These are phyloP conservation scores for Poecilia picta DNA, from an alignment of 2,797 vertebrate species.

Conservation along the genomic window DNA sequence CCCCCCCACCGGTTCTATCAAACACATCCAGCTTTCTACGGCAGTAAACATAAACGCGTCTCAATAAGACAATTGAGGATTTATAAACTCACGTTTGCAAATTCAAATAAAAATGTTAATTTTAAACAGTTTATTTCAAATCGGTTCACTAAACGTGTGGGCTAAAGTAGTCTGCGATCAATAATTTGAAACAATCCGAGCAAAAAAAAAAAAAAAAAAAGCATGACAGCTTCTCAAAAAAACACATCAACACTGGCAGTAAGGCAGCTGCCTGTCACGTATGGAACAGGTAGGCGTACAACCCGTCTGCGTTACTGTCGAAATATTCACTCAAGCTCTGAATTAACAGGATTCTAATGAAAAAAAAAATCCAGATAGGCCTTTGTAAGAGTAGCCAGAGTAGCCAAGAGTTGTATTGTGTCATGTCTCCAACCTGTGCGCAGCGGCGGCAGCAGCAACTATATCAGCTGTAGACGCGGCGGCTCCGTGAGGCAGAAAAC, in stretches of 20 bases:
- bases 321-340: constrained; percentile 50
- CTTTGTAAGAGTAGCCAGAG: constrained; percentile 29
- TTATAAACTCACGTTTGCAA: background rate
- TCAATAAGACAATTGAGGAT: background rate
- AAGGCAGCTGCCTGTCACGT: constrained; percentile 73
- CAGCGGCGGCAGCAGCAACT: constrained; percentile 34
- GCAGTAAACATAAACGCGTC: background rate
- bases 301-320: constrained; percentile 62
- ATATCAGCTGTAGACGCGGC: constrained; percentile 51
- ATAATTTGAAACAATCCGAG: constrained; percentile 26
- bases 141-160: background rate
- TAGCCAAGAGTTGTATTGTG: constrained; percentile 65
- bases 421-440: constrained; percentile 62
- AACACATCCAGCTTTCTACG: constrained; percentile 17
- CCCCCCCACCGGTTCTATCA: constrained; percentile 10
- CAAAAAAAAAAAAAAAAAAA: too few relatives aligned
- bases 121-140: background rate
- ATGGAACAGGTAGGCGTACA: constrained; percentile 76
- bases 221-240: constrained; percentile 62
- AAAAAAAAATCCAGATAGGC: constrained; percentile 24
- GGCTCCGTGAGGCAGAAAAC: constrained; percentile 59
- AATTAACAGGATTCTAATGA: constrained; percentile 38
- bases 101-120: background rate
- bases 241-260: constrained; percentile 56
- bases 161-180: background rate